phyloP scores from a whole-genome alignment of 2,113 vertebrate genomes.

The Furnarius figulus region DNA sequence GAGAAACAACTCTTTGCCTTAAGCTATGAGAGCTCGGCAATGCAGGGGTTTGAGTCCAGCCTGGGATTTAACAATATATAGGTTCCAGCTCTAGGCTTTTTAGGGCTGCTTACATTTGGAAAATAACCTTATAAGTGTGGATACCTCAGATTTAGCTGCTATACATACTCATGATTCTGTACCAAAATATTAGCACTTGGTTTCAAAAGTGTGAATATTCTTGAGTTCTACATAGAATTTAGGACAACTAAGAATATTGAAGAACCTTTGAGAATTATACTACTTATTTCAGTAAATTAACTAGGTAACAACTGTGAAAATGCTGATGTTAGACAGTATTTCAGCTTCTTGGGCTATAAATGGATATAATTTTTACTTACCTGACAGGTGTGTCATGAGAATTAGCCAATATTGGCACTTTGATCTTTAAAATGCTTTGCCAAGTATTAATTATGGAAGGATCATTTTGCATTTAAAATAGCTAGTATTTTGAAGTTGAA shows the following conservation, averaged over 20 bases:
- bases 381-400: constrained; percentile 35
- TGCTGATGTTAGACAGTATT: constrained; percentile 43
- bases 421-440: constrained; percentile 48
- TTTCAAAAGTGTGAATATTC: background rate
- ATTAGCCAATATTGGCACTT: constrained; percentile 56
- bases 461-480: constrained; percentile 31
- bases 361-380: constrained; percentile 50
- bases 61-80: background rate
- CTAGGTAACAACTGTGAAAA: constrained; percentile 17
- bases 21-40: background rate
- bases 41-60: background rate
- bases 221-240: background rate
- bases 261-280: constrained; percentile 22
- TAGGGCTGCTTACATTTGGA: background rate
- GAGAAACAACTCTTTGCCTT: background rate
- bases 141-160: background rate
- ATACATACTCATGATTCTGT: background rate
- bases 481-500: constrained; percentile 13
- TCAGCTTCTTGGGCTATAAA: constrained; percentile 31
- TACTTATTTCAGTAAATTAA: constrained; percentile 25
- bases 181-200: background rate
- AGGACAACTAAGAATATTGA: constrained; percentile 1
- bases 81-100: background rate
- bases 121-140: background rate
- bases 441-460: constrained; percentile 51